phyloP scores from a whole-genome alignment of 2,797 vertebrate species.

The Denticeps clupeoides region DNA sequence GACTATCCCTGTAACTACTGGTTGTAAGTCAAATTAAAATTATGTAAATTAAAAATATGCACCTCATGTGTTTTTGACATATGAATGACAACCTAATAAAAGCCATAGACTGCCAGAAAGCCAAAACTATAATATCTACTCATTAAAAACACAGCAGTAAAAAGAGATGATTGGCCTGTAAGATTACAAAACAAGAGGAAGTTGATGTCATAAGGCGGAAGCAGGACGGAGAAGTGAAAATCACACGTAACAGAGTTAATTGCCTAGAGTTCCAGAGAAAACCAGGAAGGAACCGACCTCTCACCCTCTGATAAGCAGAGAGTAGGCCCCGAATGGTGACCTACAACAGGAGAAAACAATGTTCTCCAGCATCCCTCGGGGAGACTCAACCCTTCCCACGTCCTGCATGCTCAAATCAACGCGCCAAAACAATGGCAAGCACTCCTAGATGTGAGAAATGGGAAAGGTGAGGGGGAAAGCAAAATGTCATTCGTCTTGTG shows the following conservation, averaged over 20 bases:
- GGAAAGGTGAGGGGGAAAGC: constrained; percentile 31
- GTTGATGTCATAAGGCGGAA: constrained; percentile 48
- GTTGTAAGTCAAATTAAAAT: no score
- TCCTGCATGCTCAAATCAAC: constrained; percentile 24
- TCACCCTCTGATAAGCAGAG: constrained; percentile 52
- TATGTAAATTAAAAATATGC: no score
- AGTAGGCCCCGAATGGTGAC: constrained; percentile 30
- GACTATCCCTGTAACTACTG: no score
- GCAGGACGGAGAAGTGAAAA: constrained; percentile 51
- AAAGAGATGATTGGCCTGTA: background rate
- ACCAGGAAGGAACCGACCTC: constrained; percentile 64
- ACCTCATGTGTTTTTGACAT: no score
- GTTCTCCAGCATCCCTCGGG: constrained; percentile 26
- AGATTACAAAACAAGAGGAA: constrained; percentile 50
- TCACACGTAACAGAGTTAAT: constrained; percentile 44
- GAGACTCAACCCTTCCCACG: constrained; percentile 27
- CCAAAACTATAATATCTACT: no score
- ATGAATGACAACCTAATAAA: no score
- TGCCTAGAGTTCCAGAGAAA: constrained; percentile 51
- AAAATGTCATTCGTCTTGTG: constrained; percentile 27
- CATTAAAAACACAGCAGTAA: no score
- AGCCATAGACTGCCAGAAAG: no score
- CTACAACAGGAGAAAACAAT: constrained; percentile 35
- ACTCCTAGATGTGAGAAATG: constrained; percentile 25
- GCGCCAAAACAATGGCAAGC: constrained; percentile 44